Evolutionary conservation across 2,888 invertebrate genomes (phyloP).

Genomic region (Tetranychus truncatus): DNA sequence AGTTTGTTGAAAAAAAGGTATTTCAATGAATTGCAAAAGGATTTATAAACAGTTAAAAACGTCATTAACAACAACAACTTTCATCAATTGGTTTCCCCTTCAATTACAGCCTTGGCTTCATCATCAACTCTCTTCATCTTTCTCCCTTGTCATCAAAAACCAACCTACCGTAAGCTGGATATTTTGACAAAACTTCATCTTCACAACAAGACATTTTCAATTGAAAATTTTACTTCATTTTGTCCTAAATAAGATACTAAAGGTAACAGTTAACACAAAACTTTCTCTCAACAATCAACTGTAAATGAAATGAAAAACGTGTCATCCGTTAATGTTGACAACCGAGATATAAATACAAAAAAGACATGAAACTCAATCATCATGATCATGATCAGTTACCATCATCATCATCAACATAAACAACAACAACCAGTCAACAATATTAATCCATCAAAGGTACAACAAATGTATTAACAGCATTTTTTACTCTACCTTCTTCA

Average conservation of each 20-base stretch:
- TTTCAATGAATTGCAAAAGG: not conserved
- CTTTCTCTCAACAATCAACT: not conserved
- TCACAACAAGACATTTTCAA: not conserved
- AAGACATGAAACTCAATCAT: not conserved
- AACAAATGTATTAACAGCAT: not conserved
- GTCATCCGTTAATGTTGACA: slow-evolving; percentile 1
- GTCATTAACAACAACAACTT: not conserved
- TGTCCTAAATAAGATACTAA: not conserved
- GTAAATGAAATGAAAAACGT: not conserved
- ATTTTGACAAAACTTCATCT: not conserved
- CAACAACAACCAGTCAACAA: not conserved
- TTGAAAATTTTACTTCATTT: not conserved
- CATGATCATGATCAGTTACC: not conserved
- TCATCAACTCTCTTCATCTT: not conserved
- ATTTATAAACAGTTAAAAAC: not conserved
- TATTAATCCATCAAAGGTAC: not conserved
- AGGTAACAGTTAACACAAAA: no score
- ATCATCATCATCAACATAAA: not conserved
- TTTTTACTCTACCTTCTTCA: not conserved
- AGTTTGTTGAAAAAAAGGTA: not conserved
- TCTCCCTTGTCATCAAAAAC: not conserved
- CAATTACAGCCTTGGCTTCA: not conserved
- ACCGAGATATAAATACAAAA: not conserved
- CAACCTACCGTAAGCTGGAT: not conserved
- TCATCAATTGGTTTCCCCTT: not conserved